Conservation (phyloP, 2,888 invertebrate species). For the Drosophila quinaria region DNA sequence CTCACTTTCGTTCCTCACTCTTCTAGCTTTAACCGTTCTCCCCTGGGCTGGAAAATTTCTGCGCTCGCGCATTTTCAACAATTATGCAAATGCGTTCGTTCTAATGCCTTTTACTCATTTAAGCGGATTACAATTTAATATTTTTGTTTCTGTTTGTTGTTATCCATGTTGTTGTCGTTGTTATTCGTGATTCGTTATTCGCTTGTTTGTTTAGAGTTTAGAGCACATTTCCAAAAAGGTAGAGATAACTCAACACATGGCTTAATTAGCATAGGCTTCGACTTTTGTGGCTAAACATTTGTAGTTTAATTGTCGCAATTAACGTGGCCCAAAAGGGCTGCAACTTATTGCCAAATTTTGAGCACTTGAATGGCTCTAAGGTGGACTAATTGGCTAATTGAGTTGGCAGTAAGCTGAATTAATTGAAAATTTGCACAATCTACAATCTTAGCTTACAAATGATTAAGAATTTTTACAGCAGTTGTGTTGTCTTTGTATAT, state of each 20-base stretch:
- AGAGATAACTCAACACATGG: conserved; percentile 57
- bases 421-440: background rate
- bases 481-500: background rate
- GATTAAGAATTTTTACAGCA: no score
- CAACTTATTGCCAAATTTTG: conserved; percentile 49
- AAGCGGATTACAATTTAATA: conserved; percentile 85
- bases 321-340: conserved; percentile 46
- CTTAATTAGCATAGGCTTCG: conserved; percentile 70
- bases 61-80: conserved; percentile 62
- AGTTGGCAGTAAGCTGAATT: conserved; percentile 10
- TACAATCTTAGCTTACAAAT: background rate
- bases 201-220: conserved; percentile 62
- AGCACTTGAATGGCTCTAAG: conserved; percentile 35
- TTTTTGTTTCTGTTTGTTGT: conserved; percentile 69
- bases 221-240: conserved; percentile 55
- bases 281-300: conserved; percentile 74
- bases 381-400: background rate
- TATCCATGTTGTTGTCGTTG: conserved; percentile 56
- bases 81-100: conserved; percentile 84
- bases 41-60: conserved; percentile 45
- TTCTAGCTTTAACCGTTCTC: background rate
- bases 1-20: background rate
- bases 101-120: conserved; percentile 84
- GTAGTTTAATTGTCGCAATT: conserved; percentile 77
- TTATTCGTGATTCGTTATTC: conserved; percentile 61